Evolutionary conservation across 1,140 invertebrate genomes (phyloP).

Genomic region (Neodiprion lecontei): DNA sequence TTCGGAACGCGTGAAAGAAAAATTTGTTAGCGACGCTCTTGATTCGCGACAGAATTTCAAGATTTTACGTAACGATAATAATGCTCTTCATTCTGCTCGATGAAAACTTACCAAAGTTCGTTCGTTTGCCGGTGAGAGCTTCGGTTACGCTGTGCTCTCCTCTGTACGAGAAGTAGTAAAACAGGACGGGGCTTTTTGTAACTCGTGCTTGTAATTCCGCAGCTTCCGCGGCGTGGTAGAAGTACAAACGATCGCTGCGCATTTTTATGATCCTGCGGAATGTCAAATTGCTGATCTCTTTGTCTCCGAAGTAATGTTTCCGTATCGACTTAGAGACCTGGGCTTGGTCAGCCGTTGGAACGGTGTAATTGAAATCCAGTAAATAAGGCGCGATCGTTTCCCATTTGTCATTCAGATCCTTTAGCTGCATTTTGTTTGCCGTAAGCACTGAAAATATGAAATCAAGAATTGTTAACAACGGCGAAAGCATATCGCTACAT

Average conservation of each 20-base stretch:
- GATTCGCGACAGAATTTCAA: neutral
- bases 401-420: slow-evolving; percentile 66
- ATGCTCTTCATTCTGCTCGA: slow-evolving; percentile 42
- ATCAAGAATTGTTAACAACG: no score
- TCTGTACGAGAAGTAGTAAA: slow-evolving; percentile 60
- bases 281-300: slow-evolving; percentile 52
- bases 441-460: slow-evolving; percentile 56
- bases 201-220: slow-evolving; percentile 62
- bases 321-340: slow-evolving; percentile 62
- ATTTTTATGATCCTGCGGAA: slow-evolving; percentile 51
- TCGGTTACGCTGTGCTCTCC: slow-evolving; percentile 56
- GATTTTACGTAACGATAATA: no score
- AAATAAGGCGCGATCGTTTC: slow-evolving; percentile 64
- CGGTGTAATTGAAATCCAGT: slow-evolving; percentile 69
- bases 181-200: slow-evolving; percentile 65
- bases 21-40: neutral
- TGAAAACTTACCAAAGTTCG: slow-evolving; percentile 60
- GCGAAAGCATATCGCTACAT: no score
- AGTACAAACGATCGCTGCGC: slow-evolving; percentile 67
- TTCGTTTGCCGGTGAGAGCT: slow-evolving; percentile 41
- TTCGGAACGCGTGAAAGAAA: slow-evolving; percentile 36
- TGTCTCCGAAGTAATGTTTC: slow-evolving; percentile 61
- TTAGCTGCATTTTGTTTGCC: slow-evolving; percentile 50
- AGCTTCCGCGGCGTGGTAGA: slow-evolving; percentile 62
- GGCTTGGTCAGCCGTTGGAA: slow-evolving; percentile 54